A percentile compares a stretch with the other conserved stretches of the same genome.
phyloP scores from a whole-genome alignment of 2,888 invertebrate species.

The Drosophila paranaensis region DNA sequence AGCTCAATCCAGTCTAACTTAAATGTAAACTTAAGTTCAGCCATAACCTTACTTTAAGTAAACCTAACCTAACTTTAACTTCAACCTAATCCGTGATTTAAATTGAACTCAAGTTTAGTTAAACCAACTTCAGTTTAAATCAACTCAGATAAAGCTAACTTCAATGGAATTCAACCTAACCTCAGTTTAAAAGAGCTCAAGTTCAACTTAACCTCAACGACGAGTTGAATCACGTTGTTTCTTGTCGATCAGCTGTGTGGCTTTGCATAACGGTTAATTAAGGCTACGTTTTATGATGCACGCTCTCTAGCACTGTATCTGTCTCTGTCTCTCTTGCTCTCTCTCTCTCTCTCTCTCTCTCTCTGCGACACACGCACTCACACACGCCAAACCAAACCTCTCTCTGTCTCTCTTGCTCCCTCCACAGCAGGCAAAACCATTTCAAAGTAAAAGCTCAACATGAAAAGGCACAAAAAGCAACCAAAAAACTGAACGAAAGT shows the following conservation, averaged over 20 bases:
- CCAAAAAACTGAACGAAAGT: constrained; percentile 55
- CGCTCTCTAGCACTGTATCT: constrained; percentile 17
- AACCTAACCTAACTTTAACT: background rate
- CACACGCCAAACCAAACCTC: background rate
- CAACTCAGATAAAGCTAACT: background rate
- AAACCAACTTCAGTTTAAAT: background rate
- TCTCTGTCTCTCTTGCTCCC: constrained; percentile 25
- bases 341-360: background rate
- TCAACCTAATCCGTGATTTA: background rate
- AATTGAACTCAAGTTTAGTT: background rate
- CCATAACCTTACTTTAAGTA: background rate
- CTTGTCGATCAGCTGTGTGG: constrained; percentile 23
- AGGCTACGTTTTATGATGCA: constrained; percentile 54
- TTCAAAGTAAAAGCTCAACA: constrained; percentile 84
- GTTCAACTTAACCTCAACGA: constrained; percentile 2
- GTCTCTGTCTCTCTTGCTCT: background rate
- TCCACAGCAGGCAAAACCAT: constrained; percentile 61
- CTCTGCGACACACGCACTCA: constrained; percentile 10
- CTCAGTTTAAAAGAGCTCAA: background rate
- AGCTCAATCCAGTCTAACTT: background rate
- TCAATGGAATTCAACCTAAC: background rate
- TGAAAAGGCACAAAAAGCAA: constrained; percentile 55
- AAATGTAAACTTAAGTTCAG: background rate
- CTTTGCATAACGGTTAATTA: constrained; percentile 34
- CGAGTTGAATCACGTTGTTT: constrained; percentile 14